phyloP scores from a whole-genome alignment of 2,113 vertebrate species.

The Hoplias malabaricus region DNA sequence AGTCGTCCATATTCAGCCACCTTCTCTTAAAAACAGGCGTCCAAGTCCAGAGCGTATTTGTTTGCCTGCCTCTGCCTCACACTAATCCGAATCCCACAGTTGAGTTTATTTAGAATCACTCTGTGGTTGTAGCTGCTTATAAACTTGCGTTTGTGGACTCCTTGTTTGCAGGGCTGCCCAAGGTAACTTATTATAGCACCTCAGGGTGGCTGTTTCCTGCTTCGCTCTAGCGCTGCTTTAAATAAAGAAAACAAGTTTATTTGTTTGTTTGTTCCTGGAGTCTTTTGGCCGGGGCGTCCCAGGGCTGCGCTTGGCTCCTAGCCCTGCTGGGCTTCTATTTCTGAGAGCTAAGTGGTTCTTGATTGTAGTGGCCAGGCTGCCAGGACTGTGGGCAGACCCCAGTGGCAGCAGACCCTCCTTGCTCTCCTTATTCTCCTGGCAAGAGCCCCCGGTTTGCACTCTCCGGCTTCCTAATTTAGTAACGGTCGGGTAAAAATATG shows the following conservation, averaged over 20 bases:
- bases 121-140: conserved; percentile 55
- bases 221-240: conserved; percentile 71
- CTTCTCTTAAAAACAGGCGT: neutral
- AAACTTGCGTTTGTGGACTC: conserved; percentile 59
- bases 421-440: conserved; percentile 74
- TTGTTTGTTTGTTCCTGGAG: conserved; percentile 70
- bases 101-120: conserved; percentile 29
- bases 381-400: conserved; percentile 71
- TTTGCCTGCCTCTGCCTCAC: conserved; percentile 7
- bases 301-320: conserved; percentile 64
- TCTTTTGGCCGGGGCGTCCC: conserved; percentile 65
- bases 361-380: conserved; percentile 74
- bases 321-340: conserved; percentile 74
- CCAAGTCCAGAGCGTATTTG: neutral
- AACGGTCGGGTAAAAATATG: conserved; percentile 88
- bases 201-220: conserved; percentile 63
- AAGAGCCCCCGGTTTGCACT: conserved; percentile 75
- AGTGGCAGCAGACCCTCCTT: conserved; percentile 75
- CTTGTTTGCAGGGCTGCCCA: conserved; percentile 63
- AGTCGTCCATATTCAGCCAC: neutral
- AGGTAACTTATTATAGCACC: conserved; percentile 69
- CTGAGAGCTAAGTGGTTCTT: conserved; percentile 73
- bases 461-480: conserved; percentile 94
- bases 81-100: neutral
- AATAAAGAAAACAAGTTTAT: conserved; percentile 63